Base-by-base conservation (phyloP, 2,888 invertebrate genomes). In the Saturnia pavonia region DNA sequence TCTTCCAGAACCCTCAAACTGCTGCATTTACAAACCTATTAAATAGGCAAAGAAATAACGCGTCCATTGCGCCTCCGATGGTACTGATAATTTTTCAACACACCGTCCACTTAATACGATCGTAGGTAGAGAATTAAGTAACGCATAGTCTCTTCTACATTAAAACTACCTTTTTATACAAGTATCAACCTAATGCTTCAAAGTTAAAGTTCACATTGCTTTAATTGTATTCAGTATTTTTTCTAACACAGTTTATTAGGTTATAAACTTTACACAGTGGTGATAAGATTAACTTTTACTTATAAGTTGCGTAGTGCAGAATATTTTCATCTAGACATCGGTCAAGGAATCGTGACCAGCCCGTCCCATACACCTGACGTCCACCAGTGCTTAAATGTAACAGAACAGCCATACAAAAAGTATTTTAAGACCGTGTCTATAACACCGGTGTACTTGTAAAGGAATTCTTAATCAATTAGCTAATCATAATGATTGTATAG, bases 31-130 rank as follows among this genome's bases (percentile, higher is more conserved):
- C 16, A 43, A n/a, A 66, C 25, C 91, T 89, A 90, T 81, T 89
- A 91, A 91, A 91, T 88, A 90, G 89, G 88, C 90, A 91, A 92
- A 93, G 91, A 92, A 93, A 89, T 88, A 87, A 88, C 87, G 89
- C 90, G 88, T 89, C 89, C 90, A 91, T 88, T 91, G 92, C 90
- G 91, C 92, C 93, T 91, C 90, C 91, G 92, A 92, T 92, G 87
- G 90, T 85, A 86, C 91, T 91, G 92, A 93, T 92, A 93, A 93
- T 94, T 94, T 92, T 93, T 94, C 93, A 93, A 93, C 94, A 92
- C 92, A 91, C 91, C 92, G 88, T 93, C 92, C 91, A 92, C 94
- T 93, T 93, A 94, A 92, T 93, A 92, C 91, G 89, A 92, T 92
- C 92, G 90, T 91, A 92, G 91, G 87, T 90, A 89, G 87, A 89